Percentiles rank a stretch among this genome's conserved stretches.
These are phyloP conservation scores for Zaprionus inermis DNA, from an alignment of 1,140 invertebrate species.

Conservation along the genomic window DNA sequence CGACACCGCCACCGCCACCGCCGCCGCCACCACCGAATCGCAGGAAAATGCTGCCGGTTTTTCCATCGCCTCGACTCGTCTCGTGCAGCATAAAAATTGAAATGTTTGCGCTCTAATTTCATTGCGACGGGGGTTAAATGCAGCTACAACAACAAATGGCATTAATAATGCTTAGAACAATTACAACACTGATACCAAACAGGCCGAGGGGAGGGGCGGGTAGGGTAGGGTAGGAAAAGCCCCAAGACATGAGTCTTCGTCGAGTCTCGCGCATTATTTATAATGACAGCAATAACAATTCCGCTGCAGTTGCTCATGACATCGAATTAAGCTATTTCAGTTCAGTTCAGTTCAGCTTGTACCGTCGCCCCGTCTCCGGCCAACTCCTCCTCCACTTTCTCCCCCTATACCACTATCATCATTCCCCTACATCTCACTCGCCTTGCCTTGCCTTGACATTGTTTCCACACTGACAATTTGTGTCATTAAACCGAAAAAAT, in stretches of 20 bases:
- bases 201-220: neutral
- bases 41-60: slow-evolving; percentile 25
- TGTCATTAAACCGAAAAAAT: slow-evolving; percentile 7
- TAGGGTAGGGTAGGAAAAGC: neutral
- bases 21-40: slow-evolving; percentile 20
- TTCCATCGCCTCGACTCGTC: slow-evolving; percentile 2
- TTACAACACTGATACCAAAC: slow-evolving; percentile 41
- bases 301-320: slow-evolving; percentile 62
- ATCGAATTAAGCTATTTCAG: slow-evolving; percentile 67
- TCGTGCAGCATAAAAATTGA: slow-evolving; percentile 43
- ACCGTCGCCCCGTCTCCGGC: neutral
- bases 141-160: slow-evolving; percentile 38
- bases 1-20: neutral
- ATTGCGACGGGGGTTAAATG: slow-evolving; percentile 39
- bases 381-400: neutral
- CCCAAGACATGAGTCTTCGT: neutral
- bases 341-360: neutral
- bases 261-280: slow-evolving; percentile 61
- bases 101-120: slow-evolving; percentile 60
- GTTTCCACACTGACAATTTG: slow-evolving; percentile 12
- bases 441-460: slow-evolving; percentile 32
- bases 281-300: slow-evolving; percentile 77
- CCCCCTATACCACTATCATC: neutral
- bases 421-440: neutral
- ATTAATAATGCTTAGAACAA: slow-evolving; percentile 72